These are phyloP conservation scores for Luscinia luscinia DNA, from an alignment of 2,797 vertebrate species.

Conservation along the genomic window DNA sequence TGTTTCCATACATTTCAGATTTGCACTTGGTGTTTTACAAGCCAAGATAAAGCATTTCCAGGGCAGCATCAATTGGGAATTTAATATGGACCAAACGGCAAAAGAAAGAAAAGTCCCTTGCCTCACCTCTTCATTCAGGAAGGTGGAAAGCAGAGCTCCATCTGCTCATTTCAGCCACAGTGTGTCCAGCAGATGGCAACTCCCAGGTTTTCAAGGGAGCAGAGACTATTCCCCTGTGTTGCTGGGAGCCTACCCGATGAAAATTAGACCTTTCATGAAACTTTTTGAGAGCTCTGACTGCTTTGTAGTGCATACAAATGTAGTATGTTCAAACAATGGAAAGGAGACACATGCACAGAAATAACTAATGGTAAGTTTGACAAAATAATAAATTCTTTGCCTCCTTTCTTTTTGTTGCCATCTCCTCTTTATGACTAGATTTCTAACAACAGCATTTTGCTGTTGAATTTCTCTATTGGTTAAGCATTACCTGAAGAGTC, in stretches of 20 bases:
- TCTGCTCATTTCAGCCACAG: background rate
- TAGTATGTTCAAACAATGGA: background rate
- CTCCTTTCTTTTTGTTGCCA: background rate
- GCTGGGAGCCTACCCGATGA: rapidly evolving
- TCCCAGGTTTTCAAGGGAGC: background rate
- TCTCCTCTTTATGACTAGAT: background rate
- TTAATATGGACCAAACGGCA: background rate
- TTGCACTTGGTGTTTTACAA: background rate
- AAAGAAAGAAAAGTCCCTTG: background rate
- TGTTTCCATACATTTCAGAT: background rate
- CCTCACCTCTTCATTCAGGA: background rate
- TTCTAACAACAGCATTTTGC: background rate
- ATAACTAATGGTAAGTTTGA: background rate
- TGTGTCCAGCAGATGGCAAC: background rate
- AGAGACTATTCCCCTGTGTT: background rate
- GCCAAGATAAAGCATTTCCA: background rate
- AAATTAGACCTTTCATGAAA: background rate
- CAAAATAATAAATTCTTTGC: background rate
- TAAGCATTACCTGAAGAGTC: background rate
- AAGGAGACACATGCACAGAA: background rate
- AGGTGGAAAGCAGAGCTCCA: background rate
- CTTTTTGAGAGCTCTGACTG: background rate
- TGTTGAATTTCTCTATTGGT: background rate
- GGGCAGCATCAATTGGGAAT: background rate
- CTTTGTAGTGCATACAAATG: background rate